Conservation (phyloP, 2,888 invertebrate species). For the Alentia gelatinosa region DNA sequence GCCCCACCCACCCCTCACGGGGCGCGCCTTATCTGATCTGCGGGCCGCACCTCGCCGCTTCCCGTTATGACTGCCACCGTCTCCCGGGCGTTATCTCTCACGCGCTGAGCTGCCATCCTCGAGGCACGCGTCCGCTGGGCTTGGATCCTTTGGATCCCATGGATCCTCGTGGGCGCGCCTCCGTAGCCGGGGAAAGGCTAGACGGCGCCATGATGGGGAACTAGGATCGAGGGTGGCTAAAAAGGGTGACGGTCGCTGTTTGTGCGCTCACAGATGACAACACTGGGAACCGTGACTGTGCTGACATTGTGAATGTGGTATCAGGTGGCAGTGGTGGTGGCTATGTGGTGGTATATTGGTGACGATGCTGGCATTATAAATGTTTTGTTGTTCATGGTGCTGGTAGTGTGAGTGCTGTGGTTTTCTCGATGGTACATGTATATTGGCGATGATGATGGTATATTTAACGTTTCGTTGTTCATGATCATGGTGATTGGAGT, state of each 20-base stretch:
- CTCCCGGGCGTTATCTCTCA: not conserved
- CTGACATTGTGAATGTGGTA: too few relatives aligned
- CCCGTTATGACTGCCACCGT: not conserved
- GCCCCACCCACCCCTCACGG: not conserved
- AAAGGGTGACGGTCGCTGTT: not conserved
- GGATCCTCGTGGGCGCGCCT: not conserved
- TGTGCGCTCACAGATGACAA: too few relatives aligned
- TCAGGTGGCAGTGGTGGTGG: too few relatives aligned
- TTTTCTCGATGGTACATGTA: too few relatives aligned
- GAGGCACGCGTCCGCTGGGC: not conserved
- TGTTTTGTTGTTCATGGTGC: too few relatives aligned
- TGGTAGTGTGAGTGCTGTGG: too few relatives aligned
- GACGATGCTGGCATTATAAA: too few relatives aligned
- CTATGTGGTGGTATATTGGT: too few relatives aligned
- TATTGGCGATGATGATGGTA: too few relatives aligned
- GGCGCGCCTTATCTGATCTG: not conserved
- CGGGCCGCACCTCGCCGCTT: not conserved
- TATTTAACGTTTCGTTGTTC: too few relatives aligned
- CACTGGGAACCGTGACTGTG: too few relatives aligned
- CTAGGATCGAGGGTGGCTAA: not conserved
- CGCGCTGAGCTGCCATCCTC: not conserved
- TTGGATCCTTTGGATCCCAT: not conserved
- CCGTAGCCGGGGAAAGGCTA: not conserved
- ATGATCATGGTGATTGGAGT: too few relatives aligned
- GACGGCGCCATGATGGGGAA: not conserved